Evolutionary conservation across 2,888 invertebrate species (phyloP), one percentile per base, ranked within the genome.

Genomic region (Apoderus coryli): DNA sequence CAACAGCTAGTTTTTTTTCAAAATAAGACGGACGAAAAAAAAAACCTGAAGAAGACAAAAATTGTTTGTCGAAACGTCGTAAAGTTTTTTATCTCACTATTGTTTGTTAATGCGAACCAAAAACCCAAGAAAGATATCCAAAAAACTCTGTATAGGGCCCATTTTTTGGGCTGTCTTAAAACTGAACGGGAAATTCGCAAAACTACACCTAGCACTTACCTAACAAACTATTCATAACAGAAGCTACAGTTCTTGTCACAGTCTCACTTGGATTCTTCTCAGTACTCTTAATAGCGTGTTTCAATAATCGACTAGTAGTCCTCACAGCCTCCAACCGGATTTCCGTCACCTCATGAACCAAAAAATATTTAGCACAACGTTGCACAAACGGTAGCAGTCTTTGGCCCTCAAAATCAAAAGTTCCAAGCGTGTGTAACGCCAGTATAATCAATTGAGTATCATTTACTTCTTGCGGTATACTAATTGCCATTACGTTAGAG

Each of bases 311-410:
- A 10, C 89, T 88, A 47, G 93, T 88, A 0, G 95, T 95, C 52
- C 81, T 75, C 0, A 98, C 96, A 9, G 96, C 88, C 60, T 96
- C 93, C 39, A 95, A 60, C 13, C 89, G 69, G 3, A 98, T 78
- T 54, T 92, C 89, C 14, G 42, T 44, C 14, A 86, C 80, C 38
- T 95, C 93, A 49, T 85, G 85, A 10, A 76, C 77, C 25, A 98
- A 62, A 52, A 86, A 93, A 54, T 84, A 75, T 48, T 93, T 89
- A 1, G 92, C 88, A 56, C 92, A 92, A 10, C 90, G 74, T 40
- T 81, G 72, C 0, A 95, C 88, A 63, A 95, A 93, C 40, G 86
- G 85, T 22, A 93, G 65, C 49, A 95, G 64, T 23, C 89, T 85
- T 50, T 89, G 82, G 6, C 85, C 86, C 55, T 90, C 88, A 58